These are phyloP conservation scores for Brachymystax lenok DNA, from an alignment of 2,797 vertebrate species.

Conservation along the genomic window DNA sequence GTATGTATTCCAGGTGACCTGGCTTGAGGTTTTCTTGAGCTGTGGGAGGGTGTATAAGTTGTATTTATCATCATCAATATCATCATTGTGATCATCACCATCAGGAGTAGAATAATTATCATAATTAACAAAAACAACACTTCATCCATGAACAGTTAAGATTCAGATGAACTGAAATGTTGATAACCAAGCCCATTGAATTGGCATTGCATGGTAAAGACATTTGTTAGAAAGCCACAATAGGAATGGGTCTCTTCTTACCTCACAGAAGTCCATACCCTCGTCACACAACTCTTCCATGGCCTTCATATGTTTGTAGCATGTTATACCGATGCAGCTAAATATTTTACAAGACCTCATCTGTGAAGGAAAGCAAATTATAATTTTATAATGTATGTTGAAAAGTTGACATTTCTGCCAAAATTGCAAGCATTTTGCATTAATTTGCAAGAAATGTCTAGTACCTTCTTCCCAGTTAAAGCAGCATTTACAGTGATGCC, in stretches of 20 bases:
- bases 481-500: background rate
- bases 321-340: conserved; percentile 2
- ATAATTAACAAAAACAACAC: background rate
- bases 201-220: background rate
- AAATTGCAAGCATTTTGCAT: no score
- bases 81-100: background rate
- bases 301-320: conserved; percentile 11
- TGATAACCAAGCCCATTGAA: background rate
- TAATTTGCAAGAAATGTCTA: background rate
- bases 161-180: background rate
- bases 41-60: background rate
- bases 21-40: background rate
- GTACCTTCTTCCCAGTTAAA: background rate
- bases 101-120: background rate
- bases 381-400: no score
- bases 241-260: background rate
- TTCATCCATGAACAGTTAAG: background rate
- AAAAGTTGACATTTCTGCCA: no score
- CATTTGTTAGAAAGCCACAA: background rate
- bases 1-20: background rate
- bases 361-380: background rate
- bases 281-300: conserved; percentile 3
- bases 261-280: conserved; percentile 6
- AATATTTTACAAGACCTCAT: conserved; percentile 1
- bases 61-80: no score